These are phyloP conservation scores for Parnassius smintheus DNA, from an alignment of 2,888 invertebrate genomes.

Conservation along the genomic window DNA sequence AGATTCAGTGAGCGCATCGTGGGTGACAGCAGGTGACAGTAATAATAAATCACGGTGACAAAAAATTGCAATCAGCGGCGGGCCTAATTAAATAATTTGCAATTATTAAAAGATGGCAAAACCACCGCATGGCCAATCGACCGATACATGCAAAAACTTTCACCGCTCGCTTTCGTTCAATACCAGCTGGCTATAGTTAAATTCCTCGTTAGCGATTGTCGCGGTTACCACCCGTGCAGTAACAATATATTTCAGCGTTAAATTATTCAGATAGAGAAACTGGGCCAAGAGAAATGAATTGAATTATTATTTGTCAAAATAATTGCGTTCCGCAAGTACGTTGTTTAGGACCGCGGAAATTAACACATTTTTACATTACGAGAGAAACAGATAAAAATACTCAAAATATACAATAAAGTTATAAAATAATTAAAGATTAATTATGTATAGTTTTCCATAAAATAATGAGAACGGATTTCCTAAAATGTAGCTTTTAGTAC, in stretches of 20 bases:
- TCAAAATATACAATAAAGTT: too few relatives aligned
- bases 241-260: slow-evolving; percentile 3
- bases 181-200: slow-evolving; percentile 26
- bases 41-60: too few relatives aligned
- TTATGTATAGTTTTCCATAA: too few relatives aligned
- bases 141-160: slow-evolving; percentile 24
- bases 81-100: too few relatives aligned
- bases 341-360: background rate
- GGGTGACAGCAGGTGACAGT: too few relatives aligned
- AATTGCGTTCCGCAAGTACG: background rate
- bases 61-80: too few relatives aligned
- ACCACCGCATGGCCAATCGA: slow-evolving; percentile 15
- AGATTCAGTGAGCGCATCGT: too few relatives aligned
- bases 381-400: too few relatives aligned
- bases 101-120: slow-evolving; percentile 3
- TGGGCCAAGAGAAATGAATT: background rate
- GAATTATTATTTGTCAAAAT: background rate
- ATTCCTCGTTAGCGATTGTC: slow-evolving; percentile 7
- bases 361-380: background rate
- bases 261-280: slow-evolving; percentile 20
- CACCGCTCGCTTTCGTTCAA: slow-evolving; percentile 24
- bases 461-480: too few relatives aligned
- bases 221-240: slow-evolving; percentile 17
- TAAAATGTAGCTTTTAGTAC: too few relatives aligned
- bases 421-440: too few relatives aligned